These are phyloP conservation scores for Parapristionchus giblindavisi DNA, from an alignment of 2,888 invertebrate genomes.

Conservation along the genomic window DNA sequence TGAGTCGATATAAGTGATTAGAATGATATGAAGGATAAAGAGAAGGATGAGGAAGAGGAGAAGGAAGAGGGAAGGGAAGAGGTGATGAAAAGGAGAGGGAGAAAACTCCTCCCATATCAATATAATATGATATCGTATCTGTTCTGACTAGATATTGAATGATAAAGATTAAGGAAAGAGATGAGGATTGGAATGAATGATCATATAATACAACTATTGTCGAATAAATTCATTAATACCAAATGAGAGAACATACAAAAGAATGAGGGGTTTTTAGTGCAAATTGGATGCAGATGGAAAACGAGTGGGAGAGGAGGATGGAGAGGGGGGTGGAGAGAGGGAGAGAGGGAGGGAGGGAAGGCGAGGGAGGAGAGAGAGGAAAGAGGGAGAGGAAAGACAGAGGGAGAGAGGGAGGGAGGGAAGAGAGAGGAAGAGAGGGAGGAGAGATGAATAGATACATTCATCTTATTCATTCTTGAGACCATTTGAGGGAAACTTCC, in stretches of 20 bases:
- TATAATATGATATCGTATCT: not conserved
- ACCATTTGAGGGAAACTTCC: too few relatives aligned
- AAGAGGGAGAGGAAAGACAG: constrained; percentile 16
- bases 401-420: constrained; percentile 7
- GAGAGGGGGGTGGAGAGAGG: not conserved
- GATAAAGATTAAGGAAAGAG: too few relatives aligned
- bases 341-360: not conserved
- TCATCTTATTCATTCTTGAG: too few relatives aligned
- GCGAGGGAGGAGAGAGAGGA: constrained; percentile 10
- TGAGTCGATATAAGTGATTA: not conserved
- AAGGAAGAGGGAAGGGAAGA: not conserved
- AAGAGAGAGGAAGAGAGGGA: constrained; percentile 5
- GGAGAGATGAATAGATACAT: not conserved
- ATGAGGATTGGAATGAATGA: too few relatives aligned
- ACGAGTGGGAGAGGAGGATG: not conserved
- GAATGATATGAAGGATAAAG: not conserved
- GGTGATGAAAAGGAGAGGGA: not conserved
- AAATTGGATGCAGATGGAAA: too few relatives aligned
- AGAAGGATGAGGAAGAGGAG: not conserved
- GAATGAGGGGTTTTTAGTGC: too few relatives aligned
- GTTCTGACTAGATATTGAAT: too few relatives aligned
- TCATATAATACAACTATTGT: too few relatives aligned
- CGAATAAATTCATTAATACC: too few relatives aligned
- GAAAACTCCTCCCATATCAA: not conserved
- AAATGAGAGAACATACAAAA: too few relatives aligned